These are phyloP conservation scores for Pollicipes pollicipes DNA, from an alignment of 1,140 invertebrate genomes.

Conservation along the genomic window DNA sequence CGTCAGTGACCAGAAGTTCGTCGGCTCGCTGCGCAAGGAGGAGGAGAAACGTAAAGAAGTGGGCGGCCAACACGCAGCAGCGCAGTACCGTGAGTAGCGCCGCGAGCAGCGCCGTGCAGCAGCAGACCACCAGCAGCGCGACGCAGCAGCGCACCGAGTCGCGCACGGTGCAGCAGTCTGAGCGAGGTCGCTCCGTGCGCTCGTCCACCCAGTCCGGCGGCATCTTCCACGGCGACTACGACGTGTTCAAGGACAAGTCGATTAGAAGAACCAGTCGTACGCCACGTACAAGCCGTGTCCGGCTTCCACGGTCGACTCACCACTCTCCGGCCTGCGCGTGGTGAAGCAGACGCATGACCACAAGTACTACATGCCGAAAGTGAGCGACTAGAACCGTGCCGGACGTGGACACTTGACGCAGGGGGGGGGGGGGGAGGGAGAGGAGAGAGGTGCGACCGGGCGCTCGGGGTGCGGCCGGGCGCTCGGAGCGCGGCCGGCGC, in stretches of 20 bases:
- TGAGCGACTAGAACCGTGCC: not conserved
- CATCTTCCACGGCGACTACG: not conserved
- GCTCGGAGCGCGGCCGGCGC: no score
- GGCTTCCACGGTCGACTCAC: not conserved
- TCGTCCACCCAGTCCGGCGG: not conserved
- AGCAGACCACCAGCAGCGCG: not conserved
- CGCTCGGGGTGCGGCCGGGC: no score
- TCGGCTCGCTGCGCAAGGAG: not conserved
- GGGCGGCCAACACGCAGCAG: not conserved
- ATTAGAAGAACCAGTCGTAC: not conserved
- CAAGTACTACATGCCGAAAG: not conserved
- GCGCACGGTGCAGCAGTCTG: not conserved
- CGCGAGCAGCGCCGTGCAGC: not conserved
- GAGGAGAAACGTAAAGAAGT: not conserved
- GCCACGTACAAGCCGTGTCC: not conserved
- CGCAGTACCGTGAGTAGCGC: no score
- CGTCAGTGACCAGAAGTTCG: not conserved
- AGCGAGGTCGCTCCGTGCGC: not conserved
- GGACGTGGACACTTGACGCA: not conserved
- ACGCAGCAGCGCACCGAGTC: not conserved
- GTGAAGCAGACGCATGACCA: not conserved
- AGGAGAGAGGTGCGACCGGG: not conserved
- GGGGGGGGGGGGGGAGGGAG: not conserved
- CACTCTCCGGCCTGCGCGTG: not conserved
- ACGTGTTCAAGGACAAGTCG: constrained; percentile 1